A percentile compares a stretch with the other conserved stretches of the same genome.
phyloP scores from a whole-genome alignment of 2,113 vertebrate species.

The Potamarius usumacintae region DNA sequence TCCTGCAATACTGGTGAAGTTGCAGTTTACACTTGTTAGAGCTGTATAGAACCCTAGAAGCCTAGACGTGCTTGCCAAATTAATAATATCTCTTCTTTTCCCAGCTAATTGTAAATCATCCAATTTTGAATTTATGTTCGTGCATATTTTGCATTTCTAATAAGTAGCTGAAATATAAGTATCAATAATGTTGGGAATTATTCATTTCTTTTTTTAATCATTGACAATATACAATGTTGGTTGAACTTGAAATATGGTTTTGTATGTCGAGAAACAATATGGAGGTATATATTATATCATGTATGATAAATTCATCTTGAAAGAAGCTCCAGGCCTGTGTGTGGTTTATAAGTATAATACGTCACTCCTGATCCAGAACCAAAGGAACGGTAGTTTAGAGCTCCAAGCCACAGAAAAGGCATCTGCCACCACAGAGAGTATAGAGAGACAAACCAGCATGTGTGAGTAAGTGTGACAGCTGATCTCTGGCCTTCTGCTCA shows the following conservation, averaged over 20 bases:
- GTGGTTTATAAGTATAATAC: background rate
- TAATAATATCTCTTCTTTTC: background rate
- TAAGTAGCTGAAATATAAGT: background rate
- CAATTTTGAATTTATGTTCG: background rate
- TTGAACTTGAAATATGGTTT: background rate
- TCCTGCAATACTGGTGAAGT: background rate
- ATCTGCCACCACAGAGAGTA: background rate
- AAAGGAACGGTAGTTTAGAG: conserved; percentile 3
- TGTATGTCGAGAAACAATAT: background rate
- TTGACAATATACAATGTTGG: background rate
- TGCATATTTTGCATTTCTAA: background rate
- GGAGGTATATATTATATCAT: background rate
- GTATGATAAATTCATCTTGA: background rate
- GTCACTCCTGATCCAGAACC: background rate
- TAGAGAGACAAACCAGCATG: conserved; percentile 1
- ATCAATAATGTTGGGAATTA: background rate
- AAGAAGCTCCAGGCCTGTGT: conserved; percentile 5
- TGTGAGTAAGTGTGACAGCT: background rate
- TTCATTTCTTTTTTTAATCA: background rate
- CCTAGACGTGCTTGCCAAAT: background rate
- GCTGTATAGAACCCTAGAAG: background rate
- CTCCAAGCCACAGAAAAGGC: background rate
- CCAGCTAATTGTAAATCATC: background rate
- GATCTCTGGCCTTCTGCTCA: background rate
- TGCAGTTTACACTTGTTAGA: background rate